Conservation (phyloP, 2,797 vertebrate species). For the Dallia pectoralis region DNA sequence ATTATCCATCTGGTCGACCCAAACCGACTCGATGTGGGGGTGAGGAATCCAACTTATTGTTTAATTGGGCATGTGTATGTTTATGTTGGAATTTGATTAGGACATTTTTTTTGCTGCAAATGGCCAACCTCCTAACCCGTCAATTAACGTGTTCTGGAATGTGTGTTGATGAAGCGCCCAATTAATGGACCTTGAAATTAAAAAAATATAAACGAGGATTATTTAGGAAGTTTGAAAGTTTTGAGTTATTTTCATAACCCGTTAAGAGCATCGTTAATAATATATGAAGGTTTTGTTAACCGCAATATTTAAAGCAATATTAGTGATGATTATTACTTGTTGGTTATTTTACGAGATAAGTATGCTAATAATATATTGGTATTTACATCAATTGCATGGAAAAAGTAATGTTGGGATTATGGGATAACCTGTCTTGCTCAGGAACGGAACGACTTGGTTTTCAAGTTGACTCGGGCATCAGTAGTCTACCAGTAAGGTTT, state of each 20-base stretch:
- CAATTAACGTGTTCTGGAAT: conserved; percentile 1
- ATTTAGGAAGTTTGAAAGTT: neutral
- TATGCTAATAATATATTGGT: no score
- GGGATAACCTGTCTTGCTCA: no score
- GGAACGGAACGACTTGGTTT: no score
- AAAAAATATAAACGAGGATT: neutral
- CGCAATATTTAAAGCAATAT: neutral
- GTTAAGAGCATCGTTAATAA: neutral
- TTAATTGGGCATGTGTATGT: conserved; percentile 34
- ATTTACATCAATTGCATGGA: no score
- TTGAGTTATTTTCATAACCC: neutral
- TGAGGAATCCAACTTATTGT: conserved; percentile 17
- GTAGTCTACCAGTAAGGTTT: no score
- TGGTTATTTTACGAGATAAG: no score
- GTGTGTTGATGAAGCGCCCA: neutral
- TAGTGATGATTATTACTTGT: no score
- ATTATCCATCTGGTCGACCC: neutral
- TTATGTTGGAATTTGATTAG: conserved; percentile 26
- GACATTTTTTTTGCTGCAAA: conserved; percentile 10
- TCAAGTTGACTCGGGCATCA: no score
- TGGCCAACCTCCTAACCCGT: neutral
- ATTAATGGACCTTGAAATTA: no score
- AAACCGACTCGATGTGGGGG: neutral
- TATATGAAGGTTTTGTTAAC: neutral
- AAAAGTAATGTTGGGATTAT: no score